Evolutionary conservation across 2,888 invertebrate genomes (phyloP).

Genomic region (Peribatodes rhomboidaria): DNA sequence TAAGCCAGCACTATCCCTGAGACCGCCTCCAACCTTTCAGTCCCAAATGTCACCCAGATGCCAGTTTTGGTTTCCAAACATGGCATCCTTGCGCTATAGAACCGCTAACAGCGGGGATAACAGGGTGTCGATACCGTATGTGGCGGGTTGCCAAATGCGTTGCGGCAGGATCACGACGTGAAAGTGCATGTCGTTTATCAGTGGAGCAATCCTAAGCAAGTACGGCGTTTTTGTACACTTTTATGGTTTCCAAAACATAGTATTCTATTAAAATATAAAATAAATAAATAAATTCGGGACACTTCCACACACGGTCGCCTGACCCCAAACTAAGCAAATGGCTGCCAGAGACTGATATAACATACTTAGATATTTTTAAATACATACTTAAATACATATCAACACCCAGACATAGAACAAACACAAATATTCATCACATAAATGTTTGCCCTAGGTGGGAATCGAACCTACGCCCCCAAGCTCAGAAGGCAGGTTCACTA

Average conservation of each 20-base stretch:
- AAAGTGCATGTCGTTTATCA: conserved; percentile 12
- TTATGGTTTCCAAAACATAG: neutral
- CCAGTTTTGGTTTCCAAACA: conserved; percentile 1
- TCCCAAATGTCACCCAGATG: conserved; percentile 11
- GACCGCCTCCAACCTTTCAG: conserved; percentile 6
- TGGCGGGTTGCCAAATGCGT: conserved; percentile 28
- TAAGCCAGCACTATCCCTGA: too few species aligned
- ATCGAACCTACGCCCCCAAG: too few species aligned
- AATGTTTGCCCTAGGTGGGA: too few species aligned
- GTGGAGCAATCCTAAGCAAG: conserved; percentile 6
- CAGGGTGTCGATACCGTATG: conserved; percentile 28
- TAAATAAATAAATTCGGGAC: too few species aligned
- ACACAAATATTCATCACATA: too few species aligned
- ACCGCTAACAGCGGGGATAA: conserved; percentile 25
- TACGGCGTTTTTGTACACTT: neutral
- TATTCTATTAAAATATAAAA: neutral
- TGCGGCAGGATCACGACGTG: conserved; percentile 15
- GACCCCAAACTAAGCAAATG: too few species aligned
- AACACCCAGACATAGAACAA: too few species aligned
- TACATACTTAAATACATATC: too few species aligned
- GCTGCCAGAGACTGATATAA: too few species aligned
- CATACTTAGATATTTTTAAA: too few species aligned
- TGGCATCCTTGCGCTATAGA: conserved; percentile 12
- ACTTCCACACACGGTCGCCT: too few species aligned
- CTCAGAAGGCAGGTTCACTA: too few species aligned